phyloP scores from a whole-genome alignment of 2,113 vertebrate genomes.

The Crotalus horridus region DNA sequence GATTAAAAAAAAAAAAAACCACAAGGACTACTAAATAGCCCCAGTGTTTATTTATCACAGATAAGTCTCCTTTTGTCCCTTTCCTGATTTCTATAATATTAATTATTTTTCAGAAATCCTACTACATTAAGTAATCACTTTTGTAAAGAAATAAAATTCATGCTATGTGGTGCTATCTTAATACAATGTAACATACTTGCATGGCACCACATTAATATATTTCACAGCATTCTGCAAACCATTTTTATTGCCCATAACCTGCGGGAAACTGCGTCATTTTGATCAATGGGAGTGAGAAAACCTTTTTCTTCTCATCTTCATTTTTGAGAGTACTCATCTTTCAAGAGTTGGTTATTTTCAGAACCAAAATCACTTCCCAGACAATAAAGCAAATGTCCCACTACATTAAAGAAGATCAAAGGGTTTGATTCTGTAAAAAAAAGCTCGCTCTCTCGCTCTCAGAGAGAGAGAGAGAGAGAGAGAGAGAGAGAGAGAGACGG shows the following conservation, averaged over 20 bases:
- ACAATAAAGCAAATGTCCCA: conserved; percentile 21
- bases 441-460: too few relatives aligned
- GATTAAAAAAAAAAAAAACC: neutral
- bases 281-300: conserved; percentile 27
- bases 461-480: too few relatives aligned
- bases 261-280: conserved; percentile 15
- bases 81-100: conserved; percentile 34
- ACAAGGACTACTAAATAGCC: conserved; percentile 15
- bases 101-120: conserved; percentile 30
- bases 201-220: conserved; percentile 32
- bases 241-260: conserved; percentile 26
- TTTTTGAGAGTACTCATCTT: conserved; percentile 32
- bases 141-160: conserved; percentile 39
- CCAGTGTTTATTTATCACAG: conserved; percentile 7
- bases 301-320: conserved; percentile 30
- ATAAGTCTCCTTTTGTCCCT: conserved; percentile 23
- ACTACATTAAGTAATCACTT: conserved; percentile 50
- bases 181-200: conserved; percentile 19
- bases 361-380: conserved; percentile 9
- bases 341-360: neutral
- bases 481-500: too few relatives aligned
- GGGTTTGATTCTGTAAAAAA: neutral
- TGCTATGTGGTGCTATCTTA: conserved; percentile 35
- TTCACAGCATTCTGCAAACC: conserved; percentile 34
- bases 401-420: conserved; percentile 9